Evolutionary conservation across 2,113 vertebrate species (phyloP).

Genomic region (Hydrolagus affinis): DNA sequence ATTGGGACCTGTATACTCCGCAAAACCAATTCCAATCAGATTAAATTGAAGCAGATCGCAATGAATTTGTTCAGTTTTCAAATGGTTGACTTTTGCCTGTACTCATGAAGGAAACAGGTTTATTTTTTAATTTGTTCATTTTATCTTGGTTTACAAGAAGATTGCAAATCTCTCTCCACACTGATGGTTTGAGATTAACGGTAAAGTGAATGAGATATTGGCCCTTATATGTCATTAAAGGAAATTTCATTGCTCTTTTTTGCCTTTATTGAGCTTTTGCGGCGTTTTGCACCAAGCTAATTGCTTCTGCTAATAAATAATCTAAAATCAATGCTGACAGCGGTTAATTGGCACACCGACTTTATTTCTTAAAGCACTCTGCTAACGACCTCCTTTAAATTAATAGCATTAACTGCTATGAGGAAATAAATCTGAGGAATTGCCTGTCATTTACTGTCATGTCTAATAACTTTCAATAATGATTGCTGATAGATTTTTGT

Average conservation of each 20-base stretch:
- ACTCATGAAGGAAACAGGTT: conserved; percentile 11
- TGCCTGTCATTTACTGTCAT: conserved; percentile 98
- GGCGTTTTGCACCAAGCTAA: conserved; percentile 66
- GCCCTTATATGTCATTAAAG: conserved; percentile 55
- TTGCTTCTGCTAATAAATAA: conserved; percentile 84
- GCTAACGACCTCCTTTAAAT: conserved; percentile 93
- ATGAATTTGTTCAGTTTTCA: conserved; percentile 24
- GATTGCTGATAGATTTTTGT: conserved; percentile 99
- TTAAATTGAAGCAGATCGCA: conserved; percentile 29
- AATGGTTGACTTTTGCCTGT: conserved; percentile 13
- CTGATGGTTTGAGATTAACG: conserved; percentile 28
- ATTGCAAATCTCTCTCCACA: conserved; percentile 33
- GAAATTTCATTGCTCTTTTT: conserved; percentile 58
- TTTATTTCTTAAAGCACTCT: conserved; percentile 86
- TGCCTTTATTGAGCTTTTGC: conserved; percentile 62
- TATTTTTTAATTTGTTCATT: conserved; percentile 32
- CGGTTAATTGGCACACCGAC: conserved; percentile 82
- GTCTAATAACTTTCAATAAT: conserved; percentile 99
- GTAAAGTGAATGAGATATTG: conserved; percentile 41
- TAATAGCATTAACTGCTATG: conserved; percentile 88
- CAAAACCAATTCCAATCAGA: conserved; percentile 26
- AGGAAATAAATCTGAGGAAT: conserved; percentile 99
- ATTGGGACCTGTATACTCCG: conserved; percentile 26
- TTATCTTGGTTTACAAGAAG: conserved; percentile 31
- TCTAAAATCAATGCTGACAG: conserved; percentile 82